Base-by-base conservation (phyloP, 2,888 invertebrate genomes). In the Rapana venosa region DNA sequence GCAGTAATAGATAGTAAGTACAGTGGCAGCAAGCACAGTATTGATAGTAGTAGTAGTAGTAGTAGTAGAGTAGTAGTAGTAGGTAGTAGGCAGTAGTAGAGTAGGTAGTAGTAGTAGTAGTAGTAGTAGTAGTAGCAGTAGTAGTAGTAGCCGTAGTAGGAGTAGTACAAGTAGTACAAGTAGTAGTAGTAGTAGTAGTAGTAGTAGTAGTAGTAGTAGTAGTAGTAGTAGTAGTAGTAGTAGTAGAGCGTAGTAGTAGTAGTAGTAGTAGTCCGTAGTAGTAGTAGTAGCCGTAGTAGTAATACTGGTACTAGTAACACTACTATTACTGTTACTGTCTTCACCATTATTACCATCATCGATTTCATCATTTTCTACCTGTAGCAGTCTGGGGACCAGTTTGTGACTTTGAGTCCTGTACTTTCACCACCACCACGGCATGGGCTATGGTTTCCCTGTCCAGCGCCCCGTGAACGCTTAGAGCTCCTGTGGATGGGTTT, bases 391-490 rank as follows among this genome's bases (percentile, higher is more conserved):
- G 93, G 20, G 36, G 61, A 0, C 79, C 87, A 1, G 84, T 90
- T 70, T 90, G 74, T 70, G 94, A 95, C 88, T 94, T 94, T 32
- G 90, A 56, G 90, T 96, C 96, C 47, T 90, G 89, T 8, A 94
- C 95, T 20, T 93, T 90, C 5, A 95, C 90, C n/a, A 92, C 91
- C 1, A 96, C 61, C 8, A 92, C 90, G 11, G 95, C 91, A 15
- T 90, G 91, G 90, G 95, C 94, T 4, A 94, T 94, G 66, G 90
- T 92, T 90, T 96, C 96, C 90, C 96, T 91, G 91, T 96, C 95
- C 0, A 98, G 96, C 36, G 97, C 97, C 36, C 97, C 97, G 1
- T 96, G 97, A 0, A 98, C 98, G 70, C 74, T n/a, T n/a, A 92
- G 74, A 11, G 35, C 47, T 5, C 92, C 92, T 30, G 84, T 88